phyloP scores from a whole-genome alignment of 1,140 invertebrate genomes.

The Ooceraea biroi region DNA sequence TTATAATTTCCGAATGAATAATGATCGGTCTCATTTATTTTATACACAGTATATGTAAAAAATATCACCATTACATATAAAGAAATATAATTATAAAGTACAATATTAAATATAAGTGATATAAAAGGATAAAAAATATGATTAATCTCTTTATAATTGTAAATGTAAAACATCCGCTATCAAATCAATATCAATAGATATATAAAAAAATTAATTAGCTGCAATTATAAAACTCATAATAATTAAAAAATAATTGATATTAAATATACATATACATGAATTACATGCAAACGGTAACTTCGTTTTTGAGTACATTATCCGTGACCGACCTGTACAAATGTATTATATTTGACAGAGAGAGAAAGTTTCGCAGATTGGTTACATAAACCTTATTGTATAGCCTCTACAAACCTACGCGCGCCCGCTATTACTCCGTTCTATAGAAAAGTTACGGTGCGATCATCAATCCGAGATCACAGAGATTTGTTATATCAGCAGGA shows the following conservation, averaged over 20 bases:
- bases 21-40: constrained; percentile 8
- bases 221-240: too few species aligned
- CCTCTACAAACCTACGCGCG: constrained; percentile 13
- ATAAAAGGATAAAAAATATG: background rate
- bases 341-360: background rate
- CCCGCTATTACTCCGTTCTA: constrained; percentile 29
- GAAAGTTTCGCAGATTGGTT: constrained; percentile 12
- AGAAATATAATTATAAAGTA: background rate
- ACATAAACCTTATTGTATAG: background rate
- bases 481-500: constrained; percentile 70
- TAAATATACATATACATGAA: too few species aligned
- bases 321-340: background rate
- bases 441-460: constrained; percentile 48
- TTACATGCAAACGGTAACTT: background rate
- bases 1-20: constrained; percentile 5
- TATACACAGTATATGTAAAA: background rate
- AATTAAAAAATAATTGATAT: too few species aligned
- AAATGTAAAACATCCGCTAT: background rate
- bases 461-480: constrained; percentile 34
- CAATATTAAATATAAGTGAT: too few species aligned
- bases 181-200: background rate
- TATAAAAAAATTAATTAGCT: background rate
- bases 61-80: background rate
- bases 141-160: background rate
- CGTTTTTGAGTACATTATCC: background rate